Evolutionary conservation across 2,113 vertebrate species (phyloP).

Genomic region (Pycnonotus jocosus): DNA sequence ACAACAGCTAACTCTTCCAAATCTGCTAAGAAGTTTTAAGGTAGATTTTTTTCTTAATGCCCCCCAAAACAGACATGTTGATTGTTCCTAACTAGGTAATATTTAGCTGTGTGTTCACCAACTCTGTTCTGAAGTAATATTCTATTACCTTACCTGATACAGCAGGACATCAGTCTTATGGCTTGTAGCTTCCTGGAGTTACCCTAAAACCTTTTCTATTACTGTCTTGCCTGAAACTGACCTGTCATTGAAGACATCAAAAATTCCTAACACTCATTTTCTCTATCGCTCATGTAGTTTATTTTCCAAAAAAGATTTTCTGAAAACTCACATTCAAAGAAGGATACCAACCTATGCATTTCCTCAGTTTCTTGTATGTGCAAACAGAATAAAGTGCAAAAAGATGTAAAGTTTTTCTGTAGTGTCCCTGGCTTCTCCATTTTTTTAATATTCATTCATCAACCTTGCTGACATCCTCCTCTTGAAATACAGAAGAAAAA

Average conservation of each 20-base stretch:
- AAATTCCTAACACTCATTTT: neutral
- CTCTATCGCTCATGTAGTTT: neutral
- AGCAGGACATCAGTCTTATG: neutral
- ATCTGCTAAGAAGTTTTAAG: neutral
- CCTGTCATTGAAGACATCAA: neutral
- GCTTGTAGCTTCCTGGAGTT: neutral
- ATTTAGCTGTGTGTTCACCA: neutral
- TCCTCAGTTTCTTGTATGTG: neutral
- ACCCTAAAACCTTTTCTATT: neutral
- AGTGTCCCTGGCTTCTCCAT: neutral
- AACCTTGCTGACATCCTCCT: neutral
- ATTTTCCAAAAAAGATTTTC: neutral
- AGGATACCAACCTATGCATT: neutral
- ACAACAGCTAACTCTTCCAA: neutral
- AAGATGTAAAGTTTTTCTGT: neutral
- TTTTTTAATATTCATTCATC: neutral
- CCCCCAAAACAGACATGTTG: rapidly evolving
- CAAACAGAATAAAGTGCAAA: neutral
- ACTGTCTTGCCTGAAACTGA: neutral
- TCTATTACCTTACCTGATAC: neutral
- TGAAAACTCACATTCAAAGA: neutral
- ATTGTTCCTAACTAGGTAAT: neutral
- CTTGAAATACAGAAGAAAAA: neutral
- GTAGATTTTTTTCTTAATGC: neutral
- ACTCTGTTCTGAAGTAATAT: neutral